Conservation (phyloP, 2,888 invertebrate species). For the Elaeidobius kamerunicus region DNA sequence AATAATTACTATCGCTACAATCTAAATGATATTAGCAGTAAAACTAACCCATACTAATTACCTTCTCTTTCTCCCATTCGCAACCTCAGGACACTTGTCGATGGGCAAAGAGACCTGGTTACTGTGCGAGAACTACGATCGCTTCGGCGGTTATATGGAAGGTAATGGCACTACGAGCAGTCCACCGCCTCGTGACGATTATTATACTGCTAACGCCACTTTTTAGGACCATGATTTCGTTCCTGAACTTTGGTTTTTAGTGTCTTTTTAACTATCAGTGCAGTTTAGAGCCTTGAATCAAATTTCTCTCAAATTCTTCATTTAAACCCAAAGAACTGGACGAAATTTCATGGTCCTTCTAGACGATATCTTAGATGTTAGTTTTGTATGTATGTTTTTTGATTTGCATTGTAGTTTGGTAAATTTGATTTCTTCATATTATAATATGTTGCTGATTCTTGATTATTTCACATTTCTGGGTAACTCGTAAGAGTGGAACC, state of each 20-base stretch:
- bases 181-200: slow-evolving; percentile 32
- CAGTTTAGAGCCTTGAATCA: too few relatives aligned
- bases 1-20: too few relatives aligned
- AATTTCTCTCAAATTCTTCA: too few relatives aligned
- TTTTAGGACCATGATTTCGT: slow-evolving; percentile 30
- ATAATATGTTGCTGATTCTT: not conserved
- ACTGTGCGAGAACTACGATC: slow-evolving; percentile 79
- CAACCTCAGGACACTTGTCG: slow-evolving; percentile 70
- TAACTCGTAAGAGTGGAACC: not conserved
- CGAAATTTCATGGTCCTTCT: too few relatives aligned
- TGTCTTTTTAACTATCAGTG: not conserved
- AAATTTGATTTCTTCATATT: not conserved
- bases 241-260: slow-evolving; percentile 2
- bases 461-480: not conserved
- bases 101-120: slow-evolving; percentile 88
- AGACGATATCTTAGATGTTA: slow-evolving; percentile 6
- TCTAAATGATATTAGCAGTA: too few relatives aligned
- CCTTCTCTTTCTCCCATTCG: slow-evolving; percentile 26
- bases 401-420: not conserved
- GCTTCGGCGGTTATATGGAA: slow-evolving; percentile 77
- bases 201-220: slow-evolving; percentile 42
- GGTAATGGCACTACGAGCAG: slow-evolving; percentile 57
- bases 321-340: too few relatives aligned
- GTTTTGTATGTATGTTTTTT: slow-evolving; percentile 1
- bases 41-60: slow-evolving; percentile 16